phyloP scores from a whole-genome alignment of 2,113 vertebrate genomes.

The Apeltes quadracus region DNA sequence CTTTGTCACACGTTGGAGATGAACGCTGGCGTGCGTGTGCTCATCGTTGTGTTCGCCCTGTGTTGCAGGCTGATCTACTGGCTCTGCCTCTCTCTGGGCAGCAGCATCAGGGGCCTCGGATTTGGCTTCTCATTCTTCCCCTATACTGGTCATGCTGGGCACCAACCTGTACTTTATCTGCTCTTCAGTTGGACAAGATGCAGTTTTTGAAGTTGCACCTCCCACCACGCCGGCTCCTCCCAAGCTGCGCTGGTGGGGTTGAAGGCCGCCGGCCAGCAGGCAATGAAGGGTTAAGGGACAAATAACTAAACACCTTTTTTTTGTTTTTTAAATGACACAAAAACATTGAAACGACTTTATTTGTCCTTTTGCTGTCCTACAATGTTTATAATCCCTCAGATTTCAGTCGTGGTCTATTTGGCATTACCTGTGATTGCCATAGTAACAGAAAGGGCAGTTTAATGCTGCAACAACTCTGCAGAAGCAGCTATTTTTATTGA shows the following conservation, averaged over 20 bases:
- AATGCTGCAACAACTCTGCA: background rate
- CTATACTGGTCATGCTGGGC: constrained; percentile 83
- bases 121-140: constrained; percentile 90
- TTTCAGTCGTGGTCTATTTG: constrained; percentile 2
- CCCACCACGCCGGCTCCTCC: constrained; percentile 46
- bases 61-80: constrained; percentile 88
- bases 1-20: background rate
- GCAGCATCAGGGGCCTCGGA: constrained; percentile 85
- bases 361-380: background rate
- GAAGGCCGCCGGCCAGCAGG: constrained; percentile 27
- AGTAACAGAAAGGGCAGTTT: background rate
- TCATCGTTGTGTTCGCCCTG: background rate
- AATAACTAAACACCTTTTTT: background rate
- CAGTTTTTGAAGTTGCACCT: constrained; percentile 76
- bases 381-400: background rate
- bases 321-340: background rate
- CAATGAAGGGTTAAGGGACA: background rate
- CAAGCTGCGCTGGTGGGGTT: constrained; percentile 83
- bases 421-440: background rate
- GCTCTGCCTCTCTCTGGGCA: constrained; percentile 84
- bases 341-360: background rate
- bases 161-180: constrained; percentile 89
- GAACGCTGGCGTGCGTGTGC: background rate
- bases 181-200: constrained; percentile 73
- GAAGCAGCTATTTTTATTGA: background rate